Base-by-base conservation (phyloP, 2,888 invertebrate genomes). In the Drosophila crucigera region DNA sequence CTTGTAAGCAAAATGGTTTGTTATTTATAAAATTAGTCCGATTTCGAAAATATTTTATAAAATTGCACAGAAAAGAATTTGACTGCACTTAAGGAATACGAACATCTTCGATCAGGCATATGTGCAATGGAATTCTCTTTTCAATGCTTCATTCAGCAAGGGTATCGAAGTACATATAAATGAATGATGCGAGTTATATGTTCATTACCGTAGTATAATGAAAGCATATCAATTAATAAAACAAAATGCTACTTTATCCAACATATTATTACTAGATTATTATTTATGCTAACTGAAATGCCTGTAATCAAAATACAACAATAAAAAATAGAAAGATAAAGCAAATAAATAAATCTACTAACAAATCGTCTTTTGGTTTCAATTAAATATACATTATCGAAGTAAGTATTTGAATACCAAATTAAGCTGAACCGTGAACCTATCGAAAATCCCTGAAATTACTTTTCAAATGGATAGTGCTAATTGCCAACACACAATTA, bases 301-400 rank as follows among this genome's bases (percentile, higher is more conserved):
- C 68, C 47, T 78, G 73, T 73, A 77, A 68, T 65, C 33, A 31
- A 58, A 61, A 43, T 53, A 65, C 53, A 52, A 41, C 53, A 59
- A 63, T 41, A 31, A 70, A 70, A 33, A 19, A 14, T 11, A 54
- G 28, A 33, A 39, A 47, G 14, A 43, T 22, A 52, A 58, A 41
- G 22, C 52, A 55, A 77, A 72, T 58, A 61, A 68, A 78, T 54
- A 76, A 64, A 68, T 68, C 47, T 77, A 73, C 77, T 77, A 77
- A 77, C 77, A 77, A 78, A 41, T 35, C n/a, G 30, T 5, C n/a
- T 33, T 33, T 59, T 63, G 39, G 39, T 62, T 73, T 56, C 74
- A 9, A 56, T 62, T 53, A 62, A 19, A n/a, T 0, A 9, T n/a
- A 9, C 22, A 30, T 9, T 33, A 62, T 14, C 14, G 10, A 16